Percentiles rank a stretch among this genome's conserved stretches.
Conservation (phyloP, 2,113 vertebrate species). For the Esox niger region DNA sequence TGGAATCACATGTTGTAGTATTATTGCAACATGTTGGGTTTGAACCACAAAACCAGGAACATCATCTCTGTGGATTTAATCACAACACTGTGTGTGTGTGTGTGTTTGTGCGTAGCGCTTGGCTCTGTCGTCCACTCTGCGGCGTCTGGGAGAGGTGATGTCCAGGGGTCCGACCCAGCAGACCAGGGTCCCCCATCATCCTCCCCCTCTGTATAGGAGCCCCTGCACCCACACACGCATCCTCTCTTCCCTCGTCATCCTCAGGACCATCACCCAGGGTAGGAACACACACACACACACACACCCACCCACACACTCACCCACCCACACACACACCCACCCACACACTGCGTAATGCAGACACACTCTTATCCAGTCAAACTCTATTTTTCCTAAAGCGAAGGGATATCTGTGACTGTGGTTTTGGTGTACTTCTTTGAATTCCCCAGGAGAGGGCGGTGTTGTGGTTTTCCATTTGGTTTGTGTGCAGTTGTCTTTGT, state of each 20-base stretch:
- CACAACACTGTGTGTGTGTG: slow-evolving; percentile 20
- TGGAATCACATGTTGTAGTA: slow-evolving; percentile 44
- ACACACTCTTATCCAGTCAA: background rate
- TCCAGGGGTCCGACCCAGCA: slow-evolving; percentile 70
- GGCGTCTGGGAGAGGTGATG: slow-evolving; percentile 81
- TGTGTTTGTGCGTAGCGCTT: slow-evolving; percentile 62
- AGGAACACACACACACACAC: slow-evolving; percentile 18
- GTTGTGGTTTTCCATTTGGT: slow-evolving; percentile 11
- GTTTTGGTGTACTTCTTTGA: background rate
- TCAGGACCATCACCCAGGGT: slow-evolving; percentile 88
- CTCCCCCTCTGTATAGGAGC: slow-evolving; percentile 74
- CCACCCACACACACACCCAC: background rate
- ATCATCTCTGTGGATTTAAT: background rate
- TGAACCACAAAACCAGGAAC: slow-evolving; percentile 12
- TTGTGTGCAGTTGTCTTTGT: background rate
- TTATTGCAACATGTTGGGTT: slow-evolving; percentile 30
- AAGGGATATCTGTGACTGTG: background rate
- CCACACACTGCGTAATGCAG: background rate
- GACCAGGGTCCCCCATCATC: slow-evolving; percentile 44
- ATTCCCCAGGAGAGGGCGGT: slow-evolving; percentile 34
- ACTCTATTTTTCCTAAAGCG: background rate
- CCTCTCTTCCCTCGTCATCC: slow-evolving; percentile 81
- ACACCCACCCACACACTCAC: no score
- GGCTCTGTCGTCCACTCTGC: slow-evolving; percentile 77
- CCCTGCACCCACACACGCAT: slow-evolving; percentile 76